These are phyloP conservation scores for Pandemis heparana DNA, from an alignment of 2,888 invertebrate species.

Conservation along the genomic window DNA sequence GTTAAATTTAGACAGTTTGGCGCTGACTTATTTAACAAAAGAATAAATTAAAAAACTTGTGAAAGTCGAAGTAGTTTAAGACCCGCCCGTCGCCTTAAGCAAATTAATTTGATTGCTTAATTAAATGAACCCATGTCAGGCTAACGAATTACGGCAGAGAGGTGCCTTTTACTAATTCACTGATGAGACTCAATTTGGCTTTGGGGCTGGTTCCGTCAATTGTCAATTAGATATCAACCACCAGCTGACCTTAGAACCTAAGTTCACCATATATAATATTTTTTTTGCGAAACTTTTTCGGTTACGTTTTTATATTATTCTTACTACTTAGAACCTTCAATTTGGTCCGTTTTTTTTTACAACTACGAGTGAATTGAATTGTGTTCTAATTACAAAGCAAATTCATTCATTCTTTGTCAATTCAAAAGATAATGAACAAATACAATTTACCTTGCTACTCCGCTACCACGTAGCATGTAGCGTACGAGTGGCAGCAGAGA, in stretches of 20 bases:
- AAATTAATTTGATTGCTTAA: constrained; percentile 2
- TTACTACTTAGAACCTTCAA: too few species aligned
- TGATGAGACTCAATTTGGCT: constrained; percentile 5
- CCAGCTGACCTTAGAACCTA: not conserved
- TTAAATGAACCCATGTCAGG: constrained; percentile 9
- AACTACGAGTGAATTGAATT: too few species aligned
- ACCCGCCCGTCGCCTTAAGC: not conserved
- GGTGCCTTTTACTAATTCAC: constrained; percentile 2
- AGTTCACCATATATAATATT: not conserved
- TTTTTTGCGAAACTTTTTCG: not conserved
- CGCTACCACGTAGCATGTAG: too few species aligned
- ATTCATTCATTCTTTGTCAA: too few species aligned
- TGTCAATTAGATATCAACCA: not conserved
- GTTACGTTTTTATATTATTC: too few species aligned
- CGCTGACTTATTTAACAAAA: too few species aligned
- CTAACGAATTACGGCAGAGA: constrained; percentile 11
- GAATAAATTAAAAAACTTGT: not conserved
- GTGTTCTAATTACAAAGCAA: too few species aligned
- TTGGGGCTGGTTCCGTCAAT: not conserved
- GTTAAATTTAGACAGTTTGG: too few species aligned
- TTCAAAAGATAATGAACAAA: too few species aligned
- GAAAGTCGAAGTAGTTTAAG: not conserved
- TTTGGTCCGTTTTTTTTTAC: too few species aligned
- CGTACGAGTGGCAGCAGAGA: too few species aligned
- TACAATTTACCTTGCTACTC: too few species aligned